Percentiles rank a stretch among this genome's conserved stretches.
phyloP scores from a whole-genome alignment of 2,888 invertebrate genomes.

The Agrotis exclamationis region DNA sequence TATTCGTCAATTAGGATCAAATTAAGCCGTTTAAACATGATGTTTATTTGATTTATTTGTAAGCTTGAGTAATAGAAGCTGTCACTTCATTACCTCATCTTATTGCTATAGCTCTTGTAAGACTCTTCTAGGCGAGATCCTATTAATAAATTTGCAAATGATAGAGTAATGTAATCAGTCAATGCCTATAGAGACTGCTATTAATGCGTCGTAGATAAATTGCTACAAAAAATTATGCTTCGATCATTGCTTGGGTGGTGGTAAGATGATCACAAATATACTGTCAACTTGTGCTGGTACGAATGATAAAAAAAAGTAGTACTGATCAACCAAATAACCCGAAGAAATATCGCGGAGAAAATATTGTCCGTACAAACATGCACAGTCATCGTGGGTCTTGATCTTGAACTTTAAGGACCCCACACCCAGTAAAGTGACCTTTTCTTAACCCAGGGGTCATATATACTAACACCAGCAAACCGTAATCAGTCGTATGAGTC shows the following conservation, averaged over 20 bases:
- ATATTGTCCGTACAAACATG: not conserved
- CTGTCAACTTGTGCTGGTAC: not conserved
- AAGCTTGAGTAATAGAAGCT: conserved; percentile 6
- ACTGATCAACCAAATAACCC: too few relatives aligned
- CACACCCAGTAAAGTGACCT: not conserved
- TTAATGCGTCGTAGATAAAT: not conserved
- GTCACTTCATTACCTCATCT: conserved; percentile 1
- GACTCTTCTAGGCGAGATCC: not conserved
- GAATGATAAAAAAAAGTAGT: too few relatives aligned
- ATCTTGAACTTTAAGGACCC: conserved; percentile 1
- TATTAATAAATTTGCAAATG: conserved; percentile 3
- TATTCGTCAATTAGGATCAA: conserved; percentile 12
- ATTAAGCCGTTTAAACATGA: not conserved
- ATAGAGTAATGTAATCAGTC: conserved; percentile 17
- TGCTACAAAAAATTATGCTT: conserved; percentile 1
- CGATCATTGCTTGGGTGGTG: not conserved
- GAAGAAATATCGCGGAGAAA: not conserved
- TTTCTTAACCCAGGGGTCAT: conserved; percentile 24
- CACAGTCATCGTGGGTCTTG: not conserved
- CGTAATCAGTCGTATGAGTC: conserved; percentile 30
- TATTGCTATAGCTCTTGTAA: not conserved
- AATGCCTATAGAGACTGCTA: not conserved
- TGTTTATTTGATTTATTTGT: conserved; percentile 1
- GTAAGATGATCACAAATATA: not conserved
- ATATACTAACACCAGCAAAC: conserved; percentile 21